Conservation (phyloP, 2,113 vertebrate genomes). For the Pica pica region DNA sequence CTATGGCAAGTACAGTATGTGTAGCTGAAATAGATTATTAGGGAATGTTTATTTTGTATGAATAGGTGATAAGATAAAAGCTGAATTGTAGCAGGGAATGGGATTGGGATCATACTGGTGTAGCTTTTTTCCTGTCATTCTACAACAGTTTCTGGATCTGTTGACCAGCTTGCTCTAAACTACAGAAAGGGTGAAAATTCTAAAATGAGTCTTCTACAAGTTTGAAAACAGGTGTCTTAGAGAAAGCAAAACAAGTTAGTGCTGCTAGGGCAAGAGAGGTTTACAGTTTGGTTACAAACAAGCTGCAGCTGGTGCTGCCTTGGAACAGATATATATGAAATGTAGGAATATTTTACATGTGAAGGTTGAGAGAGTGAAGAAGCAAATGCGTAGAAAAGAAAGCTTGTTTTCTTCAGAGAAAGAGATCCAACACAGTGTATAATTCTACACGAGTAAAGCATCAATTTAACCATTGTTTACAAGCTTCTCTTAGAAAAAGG, state of each 20-base stretch:
- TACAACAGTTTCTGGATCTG: background rate
- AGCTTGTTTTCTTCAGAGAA: background rate
- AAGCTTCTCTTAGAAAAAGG: background rate
- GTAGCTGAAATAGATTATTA: background rate
- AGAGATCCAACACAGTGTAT: background rate
- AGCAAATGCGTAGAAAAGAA: background rate
- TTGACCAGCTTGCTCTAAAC: background rate
- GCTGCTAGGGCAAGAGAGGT: background rate
- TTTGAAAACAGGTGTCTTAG: background rate
- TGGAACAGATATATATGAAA: background rate
- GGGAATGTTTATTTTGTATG: background rate
- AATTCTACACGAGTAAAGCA: background rate
- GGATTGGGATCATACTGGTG: background rate
- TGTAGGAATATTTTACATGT: background rate
- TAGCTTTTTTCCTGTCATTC: background rate
- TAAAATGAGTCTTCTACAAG: background rate
- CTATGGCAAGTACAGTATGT: background rate
- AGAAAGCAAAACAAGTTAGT: background rate
- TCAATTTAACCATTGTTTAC: background rate
- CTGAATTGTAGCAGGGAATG: background rate
- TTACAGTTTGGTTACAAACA: background rate
- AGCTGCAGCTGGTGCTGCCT: background rate
- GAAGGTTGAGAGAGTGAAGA: background rate
- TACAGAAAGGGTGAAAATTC: background rate
- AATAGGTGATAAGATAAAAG: background rate